These are phyloP conservation scores for Andrena haemorrhoa DNA, from an alignment of 2,888 invertebrate species.

Conservation along the genomic window DNA sequence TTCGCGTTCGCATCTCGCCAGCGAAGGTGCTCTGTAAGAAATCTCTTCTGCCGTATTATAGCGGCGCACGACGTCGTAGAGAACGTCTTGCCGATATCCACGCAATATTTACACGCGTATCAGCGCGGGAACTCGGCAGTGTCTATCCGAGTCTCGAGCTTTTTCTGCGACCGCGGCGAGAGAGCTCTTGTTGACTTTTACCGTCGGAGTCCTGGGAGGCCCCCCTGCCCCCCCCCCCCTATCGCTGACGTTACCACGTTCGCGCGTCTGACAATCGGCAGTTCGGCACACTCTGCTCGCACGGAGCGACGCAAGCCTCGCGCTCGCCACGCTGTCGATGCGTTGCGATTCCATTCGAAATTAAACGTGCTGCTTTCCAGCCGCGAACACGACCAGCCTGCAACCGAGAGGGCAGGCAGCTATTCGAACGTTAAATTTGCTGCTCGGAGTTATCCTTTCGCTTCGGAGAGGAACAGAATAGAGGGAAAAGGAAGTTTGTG, in stretches of 20 bases:
- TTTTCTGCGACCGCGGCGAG: conserved; percentile 23
- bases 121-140: conserved; percentile 17
- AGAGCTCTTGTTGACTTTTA: conserved; percentile 57
- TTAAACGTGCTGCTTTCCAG: background rate
- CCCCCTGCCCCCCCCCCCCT: conserved; percentile 17
- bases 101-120: conserved; percentile 34
- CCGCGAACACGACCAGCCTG: too few species aligned
- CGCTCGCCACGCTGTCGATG: conserved; percentile 53
- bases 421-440: too few species aligned
- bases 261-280: conserved; percentile 13
- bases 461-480: too few species aligned
- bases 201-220: conserved; percentile 29
- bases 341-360: conserved; percentile 9
- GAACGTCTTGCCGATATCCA: conserved; percentile 19
- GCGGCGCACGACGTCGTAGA: background rate
- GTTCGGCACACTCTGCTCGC: conserved; percentile 57
- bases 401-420: too few species aligned
- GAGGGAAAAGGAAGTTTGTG: too few species aligned
- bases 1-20: too few species aligned
- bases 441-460: too few species aligned
- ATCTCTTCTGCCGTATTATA: background rate
- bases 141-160: conserved; percentile 32
- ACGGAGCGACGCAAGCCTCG: conserved; percentile 71
- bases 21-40: background rate
- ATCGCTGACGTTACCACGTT: background rate